Base-by-base conservation (phyloP, 2,888 invertebrate species). In the Tenthredo livida region DNA sequence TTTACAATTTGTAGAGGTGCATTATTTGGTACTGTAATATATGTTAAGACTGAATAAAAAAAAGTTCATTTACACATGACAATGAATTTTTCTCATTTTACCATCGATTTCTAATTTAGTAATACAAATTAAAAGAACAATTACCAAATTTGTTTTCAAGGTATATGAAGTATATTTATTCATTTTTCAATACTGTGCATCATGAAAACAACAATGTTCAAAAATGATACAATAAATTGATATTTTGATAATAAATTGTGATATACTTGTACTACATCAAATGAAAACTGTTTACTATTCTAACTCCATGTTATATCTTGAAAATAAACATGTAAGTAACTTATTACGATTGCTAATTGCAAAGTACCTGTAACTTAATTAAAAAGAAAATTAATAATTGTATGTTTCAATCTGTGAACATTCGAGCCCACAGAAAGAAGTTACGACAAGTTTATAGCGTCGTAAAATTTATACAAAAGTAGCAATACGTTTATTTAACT, bases 41-140 rank as follows among this genome's bases (percentile, higher is more conserved):
- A 75, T 54, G 47, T 37, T 61, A 84, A 72, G 85, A 85, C 84
- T 84, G 85, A 75, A n/a, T n/a, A n/a, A 80, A 80, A 47, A 84
- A 83, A 61, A 12, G 37, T 80, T 80, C 58, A 61, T 80, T 61
- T 80, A 80, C 80, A 80, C 40, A 5, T 37, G 37, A 78, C 15
- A 54, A n/a, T 10, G n/a, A 61, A 61, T 61, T 21, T 61, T 25
- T 40, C 50, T 40, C 12, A 21, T 6, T 61, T 25, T 3, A 40
- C 17, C 33, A 17, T 37, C n/a, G 2, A 33, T 43, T 73, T 9
- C 40, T 43, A 70, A 15, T 72, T n/a, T n/a, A n/a, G 72, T n/a
- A 33, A n/a, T n/a, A 1, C 0, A n/a, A 54, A 7, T 47, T 17
- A 37, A 50, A n/a, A 50, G 17, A 33, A 17, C 0, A 50, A n/a